Conservation (phyloP, 1,140 invertebrate genomes). For the Pseudomyrmex pallidus region DNA sequence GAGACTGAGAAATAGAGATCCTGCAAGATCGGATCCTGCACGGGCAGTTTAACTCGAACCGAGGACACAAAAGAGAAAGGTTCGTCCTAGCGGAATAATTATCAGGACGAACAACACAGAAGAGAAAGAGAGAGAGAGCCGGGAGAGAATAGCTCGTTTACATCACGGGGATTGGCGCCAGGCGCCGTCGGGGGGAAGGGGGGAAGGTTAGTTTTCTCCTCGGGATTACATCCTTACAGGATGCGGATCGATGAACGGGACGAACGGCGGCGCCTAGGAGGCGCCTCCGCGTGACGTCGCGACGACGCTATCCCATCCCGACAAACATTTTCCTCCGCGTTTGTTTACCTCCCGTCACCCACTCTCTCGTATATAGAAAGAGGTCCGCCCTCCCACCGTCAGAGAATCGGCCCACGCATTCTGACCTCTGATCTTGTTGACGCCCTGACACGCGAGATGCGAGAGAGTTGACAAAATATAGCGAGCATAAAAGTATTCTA, state of each 20-base stretch:
- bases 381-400: neutral
- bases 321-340: constrained; percentile 60
- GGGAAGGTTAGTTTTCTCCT: constrained; percentile 4
- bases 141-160: neutral
- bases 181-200: neutral
- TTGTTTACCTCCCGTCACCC: constrained; percentile 64
- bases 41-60: neutral
- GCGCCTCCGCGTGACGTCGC: constrained; percentile 46
- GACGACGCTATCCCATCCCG: constrained; percentile 22
- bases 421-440: neutral
- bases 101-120: constrained; percentile 33
- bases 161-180: constrained; percentile 58
- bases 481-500: too few relatives aligned
- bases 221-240: constrained; percentile 67
- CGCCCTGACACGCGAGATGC: too few relatives aligned
- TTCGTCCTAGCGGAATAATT: constrained; percentile 54
- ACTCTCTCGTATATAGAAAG: neutral
- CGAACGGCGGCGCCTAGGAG: constrained; percentile 65
- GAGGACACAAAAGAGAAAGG: neutral
- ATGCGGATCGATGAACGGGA: constrained; percentile 66
- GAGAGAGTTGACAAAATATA: too few relatives aligned
- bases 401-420: neutral
- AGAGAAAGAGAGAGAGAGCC: neutral
- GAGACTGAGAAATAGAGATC: neutral
- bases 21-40: neutral